Evolutionary conservation across 1,140 invertebrate species (phyloP).

Genomic region (Lucilia sericata): DNA sequence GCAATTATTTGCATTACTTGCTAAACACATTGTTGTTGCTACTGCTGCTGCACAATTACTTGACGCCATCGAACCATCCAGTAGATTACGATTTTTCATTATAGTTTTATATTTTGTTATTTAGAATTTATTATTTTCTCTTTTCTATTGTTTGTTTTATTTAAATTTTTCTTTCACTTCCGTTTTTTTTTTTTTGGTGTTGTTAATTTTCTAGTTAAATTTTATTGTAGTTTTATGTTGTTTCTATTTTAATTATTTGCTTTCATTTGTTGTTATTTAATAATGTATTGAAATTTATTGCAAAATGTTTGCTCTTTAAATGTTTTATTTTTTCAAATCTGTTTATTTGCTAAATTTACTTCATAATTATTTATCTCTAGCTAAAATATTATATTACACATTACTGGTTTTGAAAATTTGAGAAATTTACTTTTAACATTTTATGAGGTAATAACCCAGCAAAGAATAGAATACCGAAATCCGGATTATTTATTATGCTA

Average conservation of each 20-base stretch:
- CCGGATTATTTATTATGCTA: no score
- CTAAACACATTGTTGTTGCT: conserved; percentile 40
- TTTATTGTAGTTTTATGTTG: not conserved
- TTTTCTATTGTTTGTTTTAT: conserved; percentile 30
- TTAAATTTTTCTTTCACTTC: conserved; percentile 24
- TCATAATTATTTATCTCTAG: not conserved
- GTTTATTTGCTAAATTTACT: not conserved
- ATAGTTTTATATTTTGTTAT: conserved; percentile 4
- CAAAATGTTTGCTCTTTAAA: not conserved
- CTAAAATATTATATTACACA: not conserved
- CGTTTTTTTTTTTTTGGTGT: not conserved
- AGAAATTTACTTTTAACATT: not conserved
- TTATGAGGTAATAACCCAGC: not conserved
- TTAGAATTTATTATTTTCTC: conserved; percentile 17
- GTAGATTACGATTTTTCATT: conserved; percentile 66
- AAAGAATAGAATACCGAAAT: not conserved
- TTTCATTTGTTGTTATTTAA: not conserved
- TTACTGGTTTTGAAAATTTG: not conserved
- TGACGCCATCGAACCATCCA: conserved; percentile 54
- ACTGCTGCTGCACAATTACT: conserved; percentile 13
- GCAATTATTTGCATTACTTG: conserved; percentile 26
- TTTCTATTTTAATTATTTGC: not conserved
- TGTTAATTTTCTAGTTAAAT: not conserved
- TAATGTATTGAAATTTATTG: not conserved
- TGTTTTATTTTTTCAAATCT: not conserved